These are phyloP conservation scores for Dipus sagitta DNA, from an alignment of 2,797 vertebrate genomes.

Conservation along the genomic window DNA sequence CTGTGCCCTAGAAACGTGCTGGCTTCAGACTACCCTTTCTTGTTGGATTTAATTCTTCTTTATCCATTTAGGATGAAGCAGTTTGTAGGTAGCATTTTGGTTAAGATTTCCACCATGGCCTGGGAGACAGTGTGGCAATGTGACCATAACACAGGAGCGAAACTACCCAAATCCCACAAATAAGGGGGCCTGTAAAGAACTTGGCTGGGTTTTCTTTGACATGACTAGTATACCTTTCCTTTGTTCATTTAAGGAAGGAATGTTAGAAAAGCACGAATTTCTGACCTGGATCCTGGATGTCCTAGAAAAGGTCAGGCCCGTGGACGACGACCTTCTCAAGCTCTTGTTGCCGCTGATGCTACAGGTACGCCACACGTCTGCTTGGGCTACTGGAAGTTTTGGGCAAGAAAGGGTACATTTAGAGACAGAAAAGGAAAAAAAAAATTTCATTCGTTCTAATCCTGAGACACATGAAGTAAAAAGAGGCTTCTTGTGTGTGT, in stretches of 20 bases:
- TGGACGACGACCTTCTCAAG: conserved; percentile 88
- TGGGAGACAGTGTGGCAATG: neutral
- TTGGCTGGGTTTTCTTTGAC: neutral
- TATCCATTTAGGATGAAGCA: neutral
- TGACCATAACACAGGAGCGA: neutral
- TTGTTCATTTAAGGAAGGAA: conserved; percentile 86
- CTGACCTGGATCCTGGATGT: conserved; percentile 90
- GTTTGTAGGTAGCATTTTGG: neutral
- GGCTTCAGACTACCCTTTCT: neutral
- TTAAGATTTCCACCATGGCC: neutral
- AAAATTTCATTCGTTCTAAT: neutral
- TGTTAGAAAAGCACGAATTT: conserved; percentile 89
- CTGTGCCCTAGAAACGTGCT: neutral
- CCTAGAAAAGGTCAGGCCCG: conserved; percentile 87
- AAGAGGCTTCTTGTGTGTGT: neutral
- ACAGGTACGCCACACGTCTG: conserved; percentile 81
- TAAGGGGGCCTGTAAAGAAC: neutral
- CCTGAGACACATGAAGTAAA: accelerated
- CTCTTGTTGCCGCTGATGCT: conserved; percentile 87
- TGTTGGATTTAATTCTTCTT: neutral
- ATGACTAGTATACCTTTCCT: neutral
- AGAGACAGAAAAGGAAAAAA: neutral
- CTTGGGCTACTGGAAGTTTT: neutral
- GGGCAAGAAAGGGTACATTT: neutral
- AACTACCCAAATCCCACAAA: neutral